Percentiles rank a stretch among this genome's conserved stretches.
Evolutionary conservation across 2,888 invertebrate species (phyloP).

Genomic region (Cephus runcator): DNA sequence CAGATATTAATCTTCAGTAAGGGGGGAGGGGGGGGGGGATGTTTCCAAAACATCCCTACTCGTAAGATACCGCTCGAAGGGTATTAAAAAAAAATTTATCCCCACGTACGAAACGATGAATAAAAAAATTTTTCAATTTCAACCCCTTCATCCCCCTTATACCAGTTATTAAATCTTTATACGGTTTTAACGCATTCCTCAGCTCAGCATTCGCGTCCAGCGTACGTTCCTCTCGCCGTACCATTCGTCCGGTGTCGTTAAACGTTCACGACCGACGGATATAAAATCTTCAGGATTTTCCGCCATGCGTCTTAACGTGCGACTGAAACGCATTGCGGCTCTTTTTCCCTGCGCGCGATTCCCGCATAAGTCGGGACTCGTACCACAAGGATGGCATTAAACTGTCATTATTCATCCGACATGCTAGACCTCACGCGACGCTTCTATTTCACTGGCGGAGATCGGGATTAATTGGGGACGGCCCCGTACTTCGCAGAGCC

Average conservation of each 20-base stretch:
- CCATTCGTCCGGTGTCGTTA: not conserved
- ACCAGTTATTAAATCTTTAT: not conserved
- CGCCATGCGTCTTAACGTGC: not conserved
- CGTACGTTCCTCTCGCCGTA: not conserved
- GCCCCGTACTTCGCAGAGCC: not conserved
- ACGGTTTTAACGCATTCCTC: too few relatives aligned
- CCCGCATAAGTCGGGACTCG: not conserved
- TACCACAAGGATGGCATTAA: conserved; percentile 4
- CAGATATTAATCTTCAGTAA: not conserved
- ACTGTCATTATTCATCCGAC: conserved; percentile 12
- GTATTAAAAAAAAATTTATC: not conserved
- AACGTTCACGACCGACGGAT: not conserved
- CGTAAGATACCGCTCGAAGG: not conserved
- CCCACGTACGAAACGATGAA: not conserved
- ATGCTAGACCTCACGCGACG: conserved; percentile 7
- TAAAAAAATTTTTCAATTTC: not conserved
- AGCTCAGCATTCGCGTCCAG: not conserved
- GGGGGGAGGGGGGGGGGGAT: too few relatives aligned
- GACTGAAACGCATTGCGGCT: not conserved
- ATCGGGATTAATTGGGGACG: conserved; percentile 4
- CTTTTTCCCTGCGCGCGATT: not conserved
- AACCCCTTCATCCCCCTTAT: too few relatives aligned
- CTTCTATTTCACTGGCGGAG: not conserved
- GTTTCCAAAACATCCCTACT: not conserved
- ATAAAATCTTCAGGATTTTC: not conserved